These are phyloP conservation scores for Limenitis camilla DNA, from an alignment of 2,888 invertebrate genomes.

Conservation along the genomic window DNA sequence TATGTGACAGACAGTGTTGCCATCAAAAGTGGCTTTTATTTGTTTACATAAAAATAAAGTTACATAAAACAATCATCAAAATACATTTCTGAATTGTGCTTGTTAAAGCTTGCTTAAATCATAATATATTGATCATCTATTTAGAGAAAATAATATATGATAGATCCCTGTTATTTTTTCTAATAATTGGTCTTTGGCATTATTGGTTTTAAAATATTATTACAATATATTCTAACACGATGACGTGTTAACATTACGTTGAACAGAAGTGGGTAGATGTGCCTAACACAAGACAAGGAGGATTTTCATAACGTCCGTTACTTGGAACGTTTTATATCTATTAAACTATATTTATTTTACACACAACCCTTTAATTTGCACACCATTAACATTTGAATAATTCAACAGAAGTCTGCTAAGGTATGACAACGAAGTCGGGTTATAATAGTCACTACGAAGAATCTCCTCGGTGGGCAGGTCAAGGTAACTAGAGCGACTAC, in stretches of 20 bases:
- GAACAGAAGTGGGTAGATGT: slow-evolving; percentile 36
- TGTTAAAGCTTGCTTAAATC: slow-evolving; percentile 50
- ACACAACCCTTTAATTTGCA: slow-evolving; percentile 75
- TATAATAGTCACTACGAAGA: slow-evolving; percentile 49
- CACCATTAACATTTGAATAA: slow-evolving; percentile 62
- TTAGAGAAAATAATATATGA: slow-evolving; percentile 47
- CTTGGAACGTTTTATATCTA: slow-evolving; percentile 60
- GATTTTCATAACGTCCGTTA: slow-evolving; percentile 39
- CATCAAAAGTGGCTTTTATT: slow-evolving; percentile 32
- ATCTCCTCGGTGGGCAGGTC: slow-evolving; percentile 44
- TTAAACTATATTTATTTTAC: slow-evolving; percentile 72
- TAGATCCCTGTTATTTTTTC: slow-evolving; percentile 68
- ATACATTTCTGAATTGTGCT: slow-evolving; percentile 51
- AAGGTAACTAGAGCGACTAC: slow-evolving; percentile 61
- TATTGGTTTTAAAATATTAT: slow-evolving; percentile 52
- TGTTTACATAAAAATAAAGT: slow-evolving; percentile 47
- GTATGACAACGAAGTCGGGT: slow-evolving; percentile 37
- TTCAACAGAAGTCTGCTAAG: slow-evolving; percentile 46
- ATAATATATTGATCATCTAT: slow-evolving; percentile 30
- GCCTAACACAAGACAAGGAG: slow-evolving; percentile 36
- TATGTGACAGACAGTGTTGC: slow-evolving; percentile 44
- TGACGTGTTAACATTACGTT: slow-evolving; percentile 29
- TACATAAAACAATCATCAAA: slow-evolving; percentile 51
- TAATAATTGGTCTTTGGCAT: slow-evolving; percentile 71
- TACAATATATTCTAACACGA: slow-evolving; percentile 49